These are phyloP conservation scores for Drosophila cyrtoloma DNA, from an alignment of 2,888 invertebrate species.

Conservation along the genomic window DNA sequence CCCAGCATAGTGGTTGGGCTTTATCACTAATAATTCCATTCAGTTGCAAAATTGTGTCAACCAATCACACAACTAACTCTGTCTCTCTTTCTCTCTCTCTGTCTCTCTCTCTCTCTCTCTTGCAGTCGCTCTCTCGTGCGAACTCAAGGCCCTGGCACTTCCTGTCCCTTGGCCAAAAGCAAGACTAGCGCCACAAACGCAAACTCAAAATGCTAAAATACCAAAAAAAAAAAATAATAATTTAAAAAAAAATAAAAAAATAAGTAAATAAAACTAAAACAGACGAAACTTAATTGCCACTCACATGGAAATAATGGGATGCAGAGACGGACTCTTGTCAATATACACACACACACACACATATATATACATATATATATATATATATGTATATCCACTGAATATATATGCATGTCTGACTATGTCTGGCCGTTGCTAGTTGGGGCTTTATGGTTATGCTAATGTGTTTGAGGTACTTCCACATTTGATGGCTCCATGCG, in stretches of 20 bases:
- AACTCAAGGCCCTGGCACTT: constrained; percentile 11
- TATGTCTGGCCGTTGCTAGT: background rate
- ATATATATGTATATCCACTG: background rate
- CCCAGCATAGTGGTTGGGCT: background rate
- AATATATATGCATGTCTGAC: background rate
- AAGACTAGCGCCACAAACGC: constrained; percentile 22
- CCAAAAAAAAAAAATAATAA: background rate
- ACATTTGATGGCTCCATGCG: background rate
- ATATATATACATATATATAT: background rate
- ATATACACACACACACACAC: too few species aligned
- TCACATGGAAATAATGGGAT: constrained; percentile 15
- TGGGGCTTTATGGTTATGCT: constrained; percentile 5
- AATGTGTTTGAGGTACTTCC: constrained; percentile 2
- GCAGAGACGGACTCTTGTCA: background rate
- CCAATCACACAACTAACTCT: background rate
- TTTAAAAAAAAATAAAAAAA: background rate
- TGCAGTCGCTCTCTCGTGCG: background rate
- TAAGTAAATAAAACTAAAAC: background rate
- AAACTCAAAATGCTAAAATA: background rate
- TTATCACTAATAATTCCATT: constrained; percentile 9
- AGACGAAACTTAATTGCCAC: constrained; percentile 13
- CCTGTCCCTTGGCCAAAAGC: constrained; percentile 32
- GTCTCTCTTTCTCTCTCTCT: background rate
- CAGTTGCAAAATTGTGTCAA: background rate
- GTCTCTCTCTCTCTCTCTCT: background rate